Percentiles rank a stretch among this genome's conserved stretches.
Conservation (phyloP, 1,140 invertebrate genomes). For the Cyclina sinensis region DNA sequence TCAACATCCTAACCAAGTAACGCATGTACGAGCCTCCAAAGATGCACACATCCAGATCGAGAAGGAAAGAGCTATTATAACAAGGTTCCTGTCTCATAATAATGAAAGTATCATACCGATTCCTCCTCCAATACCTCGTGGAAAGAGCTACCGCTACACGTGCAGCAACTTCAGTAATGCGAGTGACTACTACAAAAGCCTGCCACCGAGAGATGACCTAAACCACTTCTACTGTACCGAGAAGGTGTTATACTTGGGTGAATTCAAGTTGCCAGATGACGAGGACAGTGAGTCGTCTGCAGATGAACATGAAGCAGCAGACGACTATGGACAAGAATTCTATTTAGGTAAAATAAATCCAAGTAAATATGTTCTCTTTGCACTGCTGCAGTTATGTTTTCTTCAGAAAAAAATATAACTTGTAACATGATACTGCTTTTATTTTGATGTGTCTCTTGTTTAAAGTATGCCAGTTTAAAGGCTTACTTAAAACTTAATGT, state of each 20-base stretch:
- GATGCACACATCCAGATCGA: neutral
- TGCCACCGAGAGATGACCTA: conserved; percentile 21
- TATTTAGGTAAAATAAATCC: conserved; percentile 63
- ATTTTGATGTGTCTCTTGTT: no score
- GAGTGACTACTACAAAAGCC: conserved; percentile 27
- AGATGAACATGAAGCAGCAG: neutral
- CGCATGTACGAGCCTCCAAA: neutral
- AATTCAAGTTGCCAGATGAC: conserved; percentile 47
- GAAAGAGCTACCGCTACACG: neutral
- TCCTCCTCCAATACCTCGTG: conserved; percentile 22
- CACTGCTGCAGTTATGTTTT: no score
- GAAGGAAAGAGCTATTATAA: neutral
- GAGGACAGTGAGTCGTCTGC: neutral
- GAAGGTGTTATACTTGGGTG: conserved; percentile 48
- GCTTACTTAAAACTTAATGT: no score
- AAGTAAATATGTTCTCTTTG: no score
- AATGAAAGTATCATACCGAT: neutral
- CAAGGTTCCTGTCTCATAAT: neutral
- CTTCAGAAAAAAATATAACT: no score
- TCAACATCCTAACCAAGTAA: no score
- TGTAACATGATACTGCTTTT: no score
- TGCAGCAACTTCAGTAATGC: conserved; percentile 39
- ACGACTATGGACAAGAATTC: conserved; percentile 33
- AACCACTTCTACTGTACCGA: conserved; percentile 47
- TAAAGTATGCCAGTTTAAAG: no score